Evolutionary conservation across 2,797 vertebrate species (phyloP).

Genomic region (Phylloscopus collybita): DNA sequence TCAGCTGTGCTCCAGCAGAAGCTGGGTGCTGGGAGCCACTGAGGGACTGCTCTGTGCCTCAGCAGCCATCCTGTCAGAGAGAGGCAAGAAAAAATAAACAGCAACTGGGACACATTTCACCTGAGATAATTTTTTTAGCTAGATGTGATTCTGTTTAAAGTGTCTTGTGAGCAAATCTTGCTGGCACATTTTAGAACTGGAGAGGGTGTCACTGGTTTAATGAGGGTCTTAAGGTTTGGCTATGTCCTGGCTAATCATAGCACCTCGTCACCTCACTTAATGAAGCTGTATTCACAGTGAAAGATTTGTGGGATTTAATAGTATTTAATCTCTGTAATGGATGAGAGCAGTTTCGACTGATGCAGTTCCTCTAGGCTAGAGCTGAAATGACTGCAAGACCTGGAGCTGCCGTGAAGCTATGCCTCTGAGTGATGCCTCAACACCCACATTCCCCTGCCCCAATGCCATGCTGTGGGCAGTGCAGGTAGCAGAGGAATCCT

Average conservation of each 20-base stretch:
- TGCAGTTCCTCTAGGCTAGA: background rate
- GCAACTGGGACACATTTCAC: background rate
- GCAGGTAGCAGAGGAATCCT: background rate
- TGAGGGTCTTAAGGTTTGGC: background rate
- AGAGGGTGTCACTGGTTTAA: background rate
- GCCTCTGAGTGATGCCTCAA: background rate
- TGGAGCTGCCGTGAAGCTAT: background rate
- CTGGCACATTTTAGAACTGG: background rate
- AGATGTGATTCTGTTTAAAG: background rate
- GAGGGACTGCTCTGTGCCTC: background rate
- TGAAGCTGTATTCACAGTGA: background rate
- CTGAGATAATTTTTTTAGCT: background rate
- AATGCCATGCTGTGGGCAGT: background rate
- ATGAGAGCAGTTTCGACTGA: background rate
- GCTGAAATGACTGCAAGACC: background rate
- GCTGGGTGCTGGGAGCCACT: background rate
- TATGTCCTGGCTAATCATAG: background rate
- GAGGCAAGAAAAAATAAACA: background rate
- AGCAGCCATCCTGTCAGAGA: background rate
- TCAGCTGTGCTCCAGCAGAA: background rate
- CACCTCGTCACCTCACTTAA: background rate
- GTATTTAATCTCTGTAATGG: background rate
- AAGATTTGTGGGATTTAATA: background rate
- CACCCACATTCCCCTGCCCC: background rate
- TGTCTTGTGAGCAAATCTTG: background rate